These are phyloP conservation scores for Sitobion miscanthi DNA, from an alignment of 1,140 invertebrate species.

Conservation along the genomic window DNA sequence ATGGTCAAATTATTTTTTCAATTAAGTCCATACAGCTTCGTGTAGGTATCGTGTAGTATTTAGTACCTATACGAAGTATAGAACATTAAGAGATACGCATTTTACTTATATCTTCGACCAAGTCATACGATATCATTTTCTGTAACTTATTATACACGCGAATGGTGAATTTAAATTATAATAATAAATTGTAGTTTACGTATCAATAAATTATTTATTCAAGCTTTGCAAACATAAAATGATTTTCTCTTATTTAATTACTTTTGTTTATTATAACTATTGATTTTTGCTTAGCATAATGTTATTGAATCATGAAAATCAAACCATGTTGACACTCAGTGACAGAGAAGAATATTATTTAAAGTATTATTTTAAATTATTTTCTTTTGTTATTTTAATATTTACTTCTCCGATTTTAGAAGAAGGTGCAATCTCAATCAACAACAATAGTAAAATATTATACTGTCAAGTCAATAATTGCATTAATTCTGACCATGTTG, in stretches of 20 bases:
- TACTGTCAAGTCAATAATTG: background rate
- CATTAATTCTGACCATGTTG: background rate
- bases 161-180: no score
- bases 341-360: background rate
- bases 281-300: background rate
- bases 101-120: background rate
- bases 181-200: background rate
- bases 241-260: background rate
- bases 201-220: background rate
- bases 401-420: no score
- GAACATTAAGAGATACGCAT: background rate
- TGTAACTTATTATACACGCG: background rate
- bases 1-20: no score
- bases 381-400: no score
- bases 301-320: background rate
- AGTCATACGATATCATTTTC: background rate
- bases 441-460: background rate
- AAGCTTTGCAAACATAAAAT: background rate
- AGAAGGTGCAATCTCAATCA: background rate
- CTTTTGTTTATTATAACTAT: background rate
- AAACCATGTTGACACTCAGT: background rate
- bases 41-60: no score
- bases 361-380: background rate
- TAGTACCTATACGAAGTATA: background rate
- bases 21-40: no score